phyloP scores from a whole-genome alignment of 1,140 invertebrate species.

The Drosophila seguyi region DNA sequence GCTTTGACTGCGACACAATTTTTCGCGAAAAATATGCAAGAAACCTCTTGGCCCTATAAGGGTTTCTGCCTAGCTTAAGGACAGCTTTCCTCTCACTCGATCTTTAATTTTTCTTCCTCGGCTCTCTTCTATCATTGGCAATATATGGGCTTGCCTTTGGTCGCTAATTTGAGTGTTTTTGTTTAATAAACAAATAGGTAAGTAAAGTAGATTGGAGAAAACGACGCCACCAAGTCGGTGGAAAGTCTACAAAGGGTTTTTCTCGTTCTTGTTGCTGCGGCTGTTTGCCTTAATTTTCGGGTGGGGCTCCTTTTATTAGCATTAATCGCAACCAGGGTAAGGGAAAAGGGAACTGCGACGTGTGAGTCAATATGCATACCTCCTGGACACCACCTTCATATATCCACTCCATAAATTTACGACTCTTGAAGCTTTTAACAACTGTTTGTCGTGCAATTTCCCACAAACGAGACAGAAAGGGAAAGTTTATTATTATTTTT shows the following conservation, averaged over 20 bases:
- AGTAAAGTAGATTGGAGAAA: slow-evolving; percentile 59
- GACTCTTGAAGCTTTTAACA: slow-evolving; percentile 72
- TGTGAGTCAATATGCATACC: slow-evolving; percentile 48
- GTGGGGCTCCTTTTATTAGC: slow-evolving; percentile 67
- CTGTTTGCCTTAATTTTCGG: slow-evolving; percentile 57
- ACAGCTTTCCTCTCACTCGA: slow-evolving; percentile 13
- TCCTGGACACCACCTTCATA: slow-evolving; percentile 15
- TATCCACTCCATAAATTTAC: slow-evolving; percentile 51
- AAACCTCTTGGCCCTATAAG: slow-evolving; percentile 18
- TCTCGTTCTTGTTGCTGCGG: slow-evolving; percentile 4
- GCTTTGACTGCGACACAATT: slow-evolving; percentile 15
- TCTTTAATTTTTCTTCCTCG: slow-evolving; percentile 7
- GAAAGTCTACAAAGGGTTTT: slow-evolving; percentile 60
- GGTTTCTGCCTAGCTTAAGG: slow-evolving; percentile 24
- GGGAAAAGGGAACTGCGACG: slow-evolving; percentile 25
- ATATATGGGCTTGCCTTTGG: slow-evolving; percentile 61
- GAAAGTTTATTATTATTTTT: slow-evolving; percentile 72
- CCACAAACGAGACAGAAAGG: slow-evolving; percentile 27
- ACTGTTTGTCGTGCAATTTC: slow-evolving; percentile 76
- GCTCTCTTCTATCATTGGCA: background rate
- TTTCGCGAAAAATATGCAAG: slow-evolving; percentile 23
- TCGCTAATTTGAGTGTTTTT: slow-evolving; percentile 73
- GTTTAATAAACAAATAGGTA: slow-evolving; percentile 77
- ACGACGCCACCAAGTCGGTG: slow-evolving; percentile 65
- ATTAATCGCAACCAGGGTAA: slow-evolving; percentile 52